Conservation (phyloP, 1,140 invertebrate species). For the Neodiprion fabricii region DNA sequence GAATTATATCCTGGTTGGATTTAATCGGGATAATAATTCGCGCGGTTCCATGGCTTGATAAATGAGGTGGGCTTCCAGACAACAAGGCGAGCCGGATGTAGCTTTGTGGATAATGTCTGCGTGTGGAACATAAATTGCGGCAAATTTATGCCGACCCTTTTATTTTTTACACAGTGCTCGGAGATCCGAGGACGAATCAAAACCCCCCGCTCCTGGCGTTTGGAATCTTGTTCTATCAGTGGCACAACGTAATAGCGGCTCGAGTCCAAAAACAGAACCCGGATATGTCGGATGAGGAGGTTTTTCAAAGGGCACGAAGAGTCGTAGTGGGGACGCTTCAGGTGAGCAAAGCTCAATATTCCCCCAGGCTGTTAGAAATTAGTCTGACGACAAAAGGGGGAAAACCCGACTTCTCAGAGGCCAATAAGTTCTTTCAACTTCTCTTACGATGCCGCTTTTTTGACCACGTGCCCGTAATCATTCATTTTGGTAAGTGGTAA, state of each 20-base stretch:
- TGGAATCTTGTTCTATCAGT: slow-evolving; percentile 92
- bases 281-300: slow-evolving; percentile 91
- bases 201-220: slow-evolving; percentile 95
- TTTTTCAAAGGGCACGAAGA: slow-evolving; percentile 89
- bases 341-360: slow-evolving; percentile 60
- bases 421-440: background rate
- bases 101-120: background rate
- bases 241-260: slow-evolving; percentile 92
- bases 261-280: slow-evolving; percentile 81
- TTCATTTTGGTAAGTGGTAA: background rate
- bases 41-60: too few species aligned
- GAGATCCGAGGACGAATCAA: slow-evolving; percentile 96
- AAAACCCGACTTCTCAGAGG: background rate
- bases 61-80: background rate
- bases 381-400: background rate
- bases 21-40: too few species aligned
- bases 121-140: slow-evolving; percentile 11
- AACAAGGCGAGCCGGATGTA: background rate
- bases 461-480: background rate
- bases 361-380: background rate
- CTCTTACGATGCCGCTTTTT: background rate
- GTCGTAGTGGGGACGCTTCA: slow-evolving; percentile 93
- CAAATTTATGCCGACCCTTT: slow-evolving; percentile 17
- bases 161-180: slow-evolving; percentile 77
- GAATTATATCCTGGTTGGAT: too few species aligned